Evolutionary conservation across 2,888 invertebrate genomes (phyloP).

Genomic region (Ceriagrion tenellum): DNA sequence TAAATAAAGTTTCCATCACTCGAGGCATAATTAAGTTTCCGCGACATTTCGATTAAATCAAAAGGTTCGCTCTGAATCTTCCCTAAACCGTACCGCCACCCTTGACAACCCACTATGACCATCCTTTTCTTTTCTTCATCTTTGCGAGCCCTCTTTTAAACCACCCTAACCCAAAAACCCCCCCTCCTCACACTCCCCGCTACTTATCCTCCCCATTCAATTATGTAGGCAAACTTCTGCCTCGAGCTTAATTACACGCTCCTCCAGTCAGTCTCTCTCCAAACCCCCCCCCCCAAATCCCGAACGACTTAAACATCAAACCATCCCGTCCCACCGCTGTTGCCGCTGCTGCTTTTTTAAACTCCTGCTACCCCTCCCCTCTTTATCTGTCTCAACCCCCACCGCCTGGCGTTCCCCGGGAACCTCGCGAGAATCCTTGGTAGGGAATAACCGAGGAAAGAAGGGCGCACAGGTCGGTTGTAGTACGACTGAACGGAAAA

Average conservation of each 20-base stretch:
- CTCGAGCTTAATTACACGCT: slow-evolving; percentile 3
- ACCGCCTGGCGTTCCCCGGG: not conserved
- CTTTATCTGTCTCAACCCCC: not conserved
- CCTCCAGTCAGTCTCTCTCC: not conserved
- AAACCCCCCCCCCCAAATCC: not conserved
- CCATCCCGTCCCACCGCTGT: not conserved
- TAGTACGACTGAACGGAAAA: not conserved
- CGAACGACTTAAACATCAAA: not conserved
- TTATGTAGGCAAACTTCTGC: not conserved
- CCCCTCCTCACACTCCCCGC: not conserved
- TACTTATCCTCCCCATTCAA: not conserved
- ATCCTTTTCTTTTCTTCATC: not conserved
- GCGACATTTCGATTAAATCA: too few species aligned
- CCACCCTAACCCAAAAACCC: too few species aligned
- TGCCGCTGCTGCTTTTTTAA: not conserved
- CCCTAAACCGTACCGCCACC: not conserved
- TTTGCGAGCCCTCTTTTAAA: not conserved
- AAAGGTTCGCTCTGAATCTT: too few species aligned
- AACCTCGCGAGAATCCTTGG: not conserved
- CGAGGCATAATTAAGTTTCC: too few species aligned
- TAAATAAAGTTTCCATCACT: too few species aligned
- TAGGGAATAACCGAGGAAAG: not conserved
- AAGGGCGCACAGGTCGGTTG: too few species aligned
- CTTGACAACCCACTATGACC: not conserved
- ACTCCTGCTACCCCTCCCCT: not conserved